These are phyloP conservation scores for Sebastes reedi DNA, from an alignment of 2,797 vertebrate genomes.

Conservation along the genomic window DNA sequence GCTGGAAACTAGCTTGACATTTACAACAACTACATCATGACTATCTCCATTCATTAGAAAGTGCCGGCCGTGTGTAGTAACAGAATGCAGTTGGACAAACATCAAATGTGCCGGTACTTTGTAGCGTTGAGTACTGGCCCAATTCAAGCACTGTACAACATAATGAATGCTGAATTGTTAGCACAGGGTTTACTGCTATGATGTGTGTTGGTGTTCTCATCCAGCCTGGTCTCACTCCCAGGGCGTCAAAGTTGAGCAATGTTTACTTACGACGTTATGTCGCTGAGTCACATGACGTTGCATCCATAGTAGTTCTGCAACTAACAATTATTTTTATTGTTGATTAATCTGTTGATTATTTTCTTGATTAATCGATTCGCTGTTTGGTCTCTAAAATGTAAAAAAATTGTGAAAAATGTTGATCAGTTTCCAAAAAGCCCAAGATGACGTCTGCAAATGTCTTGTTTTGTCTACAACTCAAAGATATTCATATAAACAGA, in stretches of 20 bases:
- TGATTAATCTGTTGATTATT: too few relatives aligned
- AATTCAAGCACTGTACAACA: neutral
- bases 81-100: neutral
- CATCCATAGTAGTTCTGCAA: too few relatives aligned
- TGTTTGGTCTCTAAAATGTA: too few relatives aligned
- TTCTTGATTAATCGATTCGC: too few relatives aligned
- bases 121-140: too few relatives aligned
- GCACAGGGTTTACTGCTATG: neutral
- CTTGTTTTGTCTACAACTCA: too few relatives aligned
- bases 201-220: neutral
- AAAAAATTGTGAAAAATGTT: too few relatives aligned
- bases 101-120: neutral
- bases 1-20: neutral
- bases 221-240: neutral
- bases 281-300: neutral
- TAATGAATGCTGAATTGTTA: neutral
- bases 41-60: neutral
- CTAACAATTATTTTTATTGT: too few relatives aligned
- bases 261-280: neutral
- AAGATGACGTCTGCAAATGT: rapidly evolving
- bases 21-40: neutral
- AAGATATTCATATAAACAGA: too few relatives aligned
- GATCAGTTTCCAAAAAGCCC: too few relatives aligned
- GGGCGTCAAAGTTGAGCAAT: neutral
- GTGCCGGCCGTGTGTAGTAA: neutral